Evolutionary conservation across 53 echinoderm and acorn worm species (phyloP).

Genomic region (Hippasteria phrygiana): DNA sequence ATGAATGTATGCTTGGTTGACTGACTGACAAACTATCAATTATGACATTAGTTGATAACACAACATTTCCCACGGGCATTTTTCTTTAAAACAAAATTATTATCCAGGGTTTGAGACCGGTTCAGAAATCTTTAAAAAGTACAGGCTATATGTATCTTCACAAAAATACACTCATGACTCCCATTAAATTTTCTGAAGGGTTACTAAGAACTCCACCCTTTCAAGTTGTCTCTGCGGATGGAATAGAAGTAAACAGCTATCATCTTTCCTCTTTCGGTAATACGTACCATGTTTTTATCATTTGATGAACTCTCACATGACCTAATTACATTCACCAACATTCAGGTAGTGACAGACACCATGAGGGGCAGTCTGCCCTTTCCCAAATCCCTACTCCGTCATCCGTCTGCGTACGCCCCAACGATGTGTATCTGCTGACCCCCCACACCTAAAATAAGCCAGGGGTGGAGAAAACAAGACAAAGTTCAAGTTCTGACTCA

Average conservation of each 20-base stretch:
- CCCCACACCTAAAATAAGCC: conserved; percentile 34
- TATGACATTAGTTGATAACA: no score
- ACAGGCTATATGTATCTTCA: no score
- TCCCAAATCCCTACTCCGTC: conserved; percentile 52
- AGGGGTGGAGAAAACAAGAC: not conserved
- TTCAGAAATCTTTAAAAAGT: no score
- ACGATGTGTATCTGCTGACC: conserved; percentile 13
- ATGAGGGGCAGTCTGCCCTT: not conserved
- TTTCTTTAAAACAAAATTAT: no score
- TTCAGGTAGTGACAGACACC: conserved; percentile 46
- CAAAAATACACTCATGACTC: no score
- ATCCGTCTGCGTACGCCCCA: not conserved
- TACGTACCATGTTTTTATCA: conserved; percentile 5
- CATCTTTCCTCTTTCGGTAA: conserved; percentile 16
- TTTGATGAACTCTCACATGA: not conserved
- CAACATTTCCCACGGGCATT: no score
- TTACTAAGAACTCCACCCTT: not conserved
- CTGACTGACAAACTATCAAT: no score
- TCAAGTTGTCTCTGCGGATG: not conserved
- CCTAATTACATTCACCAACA: conserved; percentile 47
- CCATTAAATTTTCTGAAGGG: not conserved
- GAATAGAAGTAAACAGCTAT: not conserved
- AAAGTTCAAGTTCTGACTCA: conserved; percentile 52
- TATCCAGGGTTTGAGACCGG: no score
- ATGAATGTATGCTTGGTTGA: no score